Evolutionary conservation across 2,797 vertebrate genomes (phyloP), one percentile per base, ranked within the genome.

Genomic region (Xiphorhynchus erythropygius): DNA sequence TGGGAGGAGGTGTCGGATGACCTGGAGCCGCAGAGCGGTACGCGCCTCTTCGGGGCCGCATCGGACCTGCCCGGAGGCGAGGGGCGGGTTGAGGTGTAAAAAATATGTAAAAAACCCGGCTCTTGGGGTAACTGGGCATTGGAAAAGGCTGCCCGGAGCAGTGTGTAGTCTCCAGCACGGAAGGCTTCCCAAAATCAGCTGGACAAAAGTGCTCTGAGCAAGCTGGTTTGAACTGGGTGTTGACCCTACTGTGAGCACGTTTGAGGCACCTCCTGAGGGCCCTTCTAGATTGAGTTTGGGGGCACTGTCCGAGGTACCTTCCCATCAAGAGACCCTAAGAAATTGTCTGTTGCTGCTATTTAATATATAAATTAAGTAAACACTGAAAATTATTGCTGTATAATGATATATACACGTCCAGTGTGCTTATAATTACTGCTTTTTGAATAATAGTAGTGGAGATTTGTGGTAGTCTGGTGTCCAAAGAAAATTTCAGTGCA

Each of bases 1-100:
- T 99, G 99, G 99, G 98, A 98, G 2, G 98, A 99, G 49, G 97
- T 97, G 1, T 93, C 98, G 23, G 97, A 97, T 6, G 97, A 97
- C 5, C 33, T 30, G 2, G 28, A 73, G 30, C 90, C 59, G 73
- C 82, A 87, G 56, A 56, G 93, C 30, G 97, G 98, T 98, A 97
- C 23, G 97, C 57, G 18, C 46, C 63, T 70, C 60, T 13, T 35
- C 46, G 22, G 16, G 12, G 16, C 65, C 12, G 41, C 2, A 32
- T 35, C 17, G 27, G 11, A 10, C 30, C 39, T 8, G 25, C 12
- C 46, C 15, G 1, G 46, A 21, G 53, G 13, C 22, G 32, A 27
- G 42, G 11, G 6, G 5, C 24, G 28, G 18, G 39, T 17, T 53
- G 42, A 44, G 42, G 5, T 21, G 42, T 44, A 21, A 44, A 21